Conservation (phyloP, 2,888 invertebrate genomes). For the Iphiclides podalirius region DNA sequence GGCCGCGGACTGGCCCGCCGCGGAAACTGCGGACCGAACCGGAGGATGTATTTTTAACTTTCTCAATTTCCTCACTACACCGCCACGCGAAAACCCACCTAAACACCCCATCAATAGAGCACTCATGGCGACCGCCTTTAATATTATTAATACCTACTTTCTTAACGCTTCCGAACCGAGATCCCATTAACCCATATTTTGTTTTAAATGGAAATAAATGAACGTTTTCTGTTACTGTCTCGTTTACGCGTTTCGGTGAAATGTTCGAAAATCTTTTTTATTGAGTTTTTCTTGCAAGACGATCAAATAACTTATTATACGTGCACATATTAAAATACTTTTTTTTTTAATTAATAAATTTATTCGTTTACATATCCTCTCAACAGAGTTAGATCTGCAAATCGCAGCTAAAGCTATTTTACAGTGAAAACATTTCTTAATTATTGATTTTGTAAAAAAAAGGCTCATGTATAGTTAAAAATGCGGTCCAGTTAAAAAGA, state of each 20-base stretch:
- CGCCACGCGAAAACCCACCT: constrained; percentile 23
- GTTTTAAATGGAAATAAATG: constrained; percentile 51
- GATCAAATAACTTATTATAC: too few relatives aligned
- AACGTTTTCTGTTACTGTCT: constrained; percentile 42
- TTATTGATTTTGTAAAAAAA: too few relatives aligned
- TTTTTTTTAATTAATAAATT: too few relatives aligned
- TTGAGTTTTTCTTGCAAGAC: too few relatives aligned
- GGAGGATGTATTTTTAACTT: constrained; percentile 71
- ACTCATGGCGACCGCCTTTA: constrained; percentile 27
- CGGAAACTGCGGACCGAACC: constrained; percentile 58
- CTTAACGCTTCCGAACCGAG: constrained; percentile 55
- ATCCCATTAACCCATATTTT: constrained; percentile 68
- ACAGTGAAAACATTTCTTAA: too few relatives aligned
- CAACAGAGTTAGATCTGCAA: too few relatives aligned
- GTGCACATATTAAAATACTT: too few relatives aligned
- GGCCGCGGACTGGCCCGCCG: constrained; percentile 54
- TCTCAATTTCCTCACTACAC: constrained; percentile 41
- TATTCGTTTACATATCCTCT: too few relatives aligned
- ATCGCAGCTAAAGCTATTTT: too few relatives aligned
- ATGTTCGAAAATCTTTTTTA: constrained; percentile 19
- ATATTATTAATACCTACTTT: constrained; percentile 44
- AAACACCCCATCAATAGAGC: constrained; percentile 8
- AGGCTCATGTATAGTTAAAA: too few relatives aligned
- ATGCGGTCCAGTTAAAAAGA: too few relatives aligned
- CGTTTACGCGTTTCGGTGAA: constrained; percentile 31